Evolutionary conservation across 2,888 invertebrate genomes (phyloP).

Genomic region (Acrocyrtus sp.): DNA sequence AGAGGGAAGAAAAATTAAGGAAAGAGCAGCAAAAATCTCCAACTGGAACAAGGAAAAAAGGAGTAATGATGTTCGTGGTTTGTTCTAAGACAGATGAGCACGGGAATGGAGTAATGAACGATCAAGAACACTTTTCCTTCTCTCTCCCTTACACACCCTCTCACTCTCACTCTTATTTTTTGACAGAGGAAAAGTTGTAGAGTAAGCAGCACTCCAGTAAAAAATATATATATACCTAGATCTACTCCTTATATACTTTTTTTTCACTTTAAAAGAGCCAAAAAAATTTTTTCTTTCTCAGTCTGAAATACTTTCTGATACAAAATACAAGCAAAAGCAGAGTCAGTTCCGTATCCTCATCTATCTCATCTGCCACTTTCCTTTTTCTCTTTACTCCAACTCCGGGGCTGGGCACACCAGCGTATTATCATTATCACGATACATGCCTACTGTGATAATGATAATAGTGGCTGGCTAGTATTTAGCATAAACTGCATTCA

Average conservation of each 20-base stretch:
- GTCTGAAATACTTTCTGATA: too few species aligned
- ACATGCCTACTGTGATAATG: conserved; percentile 23
- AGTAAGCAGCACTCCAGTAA: not conserved
- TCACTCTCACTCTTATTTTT: conserved; percentile 16
- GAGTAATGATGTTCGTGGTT: conserved; percentile 40
- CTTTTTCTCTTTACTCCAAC: too few species aligned
- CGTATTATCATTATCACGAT: conserved; percentile 14
- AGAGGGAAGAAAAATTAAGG: not conserved
- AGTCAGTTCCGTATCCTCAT: not conserved
- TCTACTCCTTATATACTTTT: too few species aligned
- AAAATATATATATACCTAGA: too few species aligned
- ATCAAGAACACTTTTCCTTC: conserved; percentile 25
- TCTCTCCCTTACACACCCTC: not conserved
- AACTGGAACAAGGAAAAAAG: conserved; percentile 9
- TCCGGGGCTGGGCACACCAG: not conserved
- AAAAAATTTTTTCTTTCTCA: too few species aligned
- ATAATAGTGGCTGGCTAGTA: conserved; percentile 11
- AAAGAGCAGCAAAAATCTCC: conserved; percentile 18
- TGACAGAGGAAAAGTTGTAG: conserved; percentile 25
- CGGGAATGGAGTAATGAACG: conserved; percentile 12
- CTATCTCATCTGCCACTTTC: conserved; percentile 8
- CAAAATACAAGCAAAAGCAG: too few species aligned
- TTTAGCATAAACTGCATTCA: conserved; percentile 25
- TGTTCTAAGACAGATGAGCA: conserved; percentile 21
- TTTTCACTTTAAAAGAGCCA: too few species aligned